phyloP scores from a whole-genome alignment of 2,113 vertebrate species.

The Lanius collurio region DNA sequence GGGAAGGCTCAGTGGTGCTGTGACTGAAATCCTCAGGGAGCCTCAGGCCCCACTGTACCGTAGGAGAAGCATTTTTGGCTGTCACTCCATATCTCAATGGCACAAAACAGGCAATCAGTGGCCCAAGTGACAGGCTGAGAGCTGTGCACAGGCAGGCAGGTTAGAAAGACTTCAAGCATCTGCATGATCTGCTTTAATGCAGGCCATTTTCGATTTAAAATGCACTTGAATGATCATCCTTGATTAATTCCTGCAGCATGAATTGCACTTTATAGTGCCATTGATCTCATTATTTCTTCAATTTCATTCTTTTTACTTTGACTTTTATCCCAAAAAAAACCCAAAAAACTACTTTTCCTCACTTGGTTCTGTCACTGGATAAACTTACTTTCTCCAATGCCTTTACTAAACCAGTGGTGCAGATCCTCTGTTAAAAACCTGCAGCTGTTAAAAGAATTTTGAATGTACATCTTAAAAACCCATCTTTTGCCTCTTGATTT shows the following conservation, averaged over 20 bases:
- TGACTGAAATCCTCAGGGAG: rapidly evolving
- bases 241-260: neutral
- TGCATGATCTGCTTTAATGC: neutral
- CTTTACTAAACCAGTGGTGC: neutral
- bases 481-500: constrained; percentile 63
- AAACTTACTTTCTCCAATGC: neutral
- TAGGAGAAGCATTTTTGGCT: neutral
- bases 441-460: constrained; percentile 25
- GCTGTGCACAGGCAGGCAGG: rapidly evolving
- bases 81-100: neutral
- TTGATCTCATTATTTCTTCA: neutral
- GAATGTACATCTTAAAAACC: neutral
- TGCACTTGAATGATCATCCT: neutral
- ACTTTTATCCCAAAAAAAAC: neutral
- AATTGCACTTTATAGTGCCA: neutral
- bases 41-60: neutral
- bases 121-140: neutral
- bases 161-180: neutral
- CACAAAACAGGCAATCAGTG: neutral
- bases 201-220: neutral
- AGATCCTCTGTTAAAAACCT: constrained; percentile 1
- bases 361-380: neutral
- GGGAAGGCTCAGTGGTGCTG: neutral
- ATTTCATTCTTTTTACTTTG: neutral
- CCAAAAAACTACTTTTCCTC: neutral